Base-by-base conservation (phyloP, 2,888 invertebrate species). In the Acrobasis consociella region DNA sequence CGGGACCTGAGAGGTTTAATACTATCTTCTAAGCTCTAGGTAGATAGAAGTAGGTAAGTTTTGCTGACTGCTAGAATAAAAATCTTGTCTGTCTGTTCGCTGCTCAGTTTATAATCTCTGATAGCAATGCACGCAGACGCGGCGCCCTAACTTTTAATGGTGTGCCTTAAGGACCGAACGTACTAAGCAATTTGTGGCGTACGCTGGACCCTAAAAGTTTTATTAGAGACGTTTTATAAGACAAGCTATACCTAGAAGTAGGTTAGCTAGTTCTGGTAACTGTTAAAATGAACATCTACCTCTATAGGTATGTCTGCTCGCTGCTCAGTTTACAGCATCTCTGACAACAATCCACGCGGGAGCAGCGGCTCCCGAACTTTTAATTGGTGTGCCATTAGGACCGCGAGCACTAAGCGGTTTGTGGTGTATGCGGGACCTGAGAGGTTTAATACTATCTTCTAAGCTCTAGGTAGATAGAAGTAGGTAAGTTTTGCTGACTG, bases 341-440 rank as follows among this genome's bases (percentile, higher is more conserved):
- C 71, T 77, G 86, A 85, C 87, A 86, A 87, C 89, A 89, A 88
- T 87, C 86, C 87, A 79, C 86, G 81, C 68, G 91, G 89, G 87
- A 86, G 31, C n/a, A n/a, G n/a, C 31, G 74, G 78, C 73, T 82
- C 79, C 80, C 82, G 85, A 93, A 93, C 90, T 93, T 93, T 93
- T 93, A 93, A 93, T 93, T 93, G 93, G 89, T 84, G 86, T 89
- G 92, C 90, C 92, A 93, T 93, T 93, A 93, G 88, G 83, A 81
- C 85, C 87, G 88, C 83, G 89, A 85, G 85, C 87, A 87, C 89
- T 91, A 91, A 92, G 91, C 92, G 91, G 89, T 91, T 91, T 91
- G 91, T 91, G 92, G 91, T 91, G 91, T 92, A 89, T 86, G 85
- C 83, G 85, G 88, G 88, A 67, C 67, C 67, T 51, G 58, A 8